Evolutionary conservation across 92 coral and sea anemone species (phyloP).

Genomic region (Parazoanthus atlanticus): DNA sequence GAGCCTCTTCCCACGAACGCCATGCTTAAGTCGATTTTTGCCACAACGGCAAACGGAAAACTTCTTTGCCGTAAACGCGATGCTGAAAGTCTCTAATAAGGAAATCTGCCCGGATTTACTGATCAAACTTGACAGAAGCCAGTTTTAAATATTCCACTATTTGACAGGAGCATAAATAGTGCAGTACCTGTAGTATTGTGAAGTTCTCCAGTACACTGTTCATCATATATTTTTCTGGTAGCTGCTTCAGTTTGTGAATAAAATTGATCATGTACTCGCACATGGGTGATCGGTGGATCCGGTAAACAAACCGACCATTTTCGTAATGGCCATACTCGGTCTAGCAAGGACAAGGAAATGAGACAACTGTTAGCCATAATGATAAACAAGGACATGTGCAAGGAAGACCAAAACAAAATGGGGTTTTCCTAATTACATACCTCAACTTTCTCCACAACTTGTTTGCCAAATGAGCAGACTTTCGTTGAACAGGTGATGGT

Average conservation of each 20-base stretch:
- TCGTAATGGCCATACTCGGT: constrained; percentile 97
- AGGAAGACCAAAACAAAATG: not conserved
- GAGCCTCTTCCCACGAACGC: no score
- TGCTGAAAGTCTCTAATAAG: no score
- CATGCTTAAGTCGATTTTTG: no score
- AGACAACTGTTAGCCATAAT: not conserved
- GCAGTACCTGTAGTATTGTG: constrained; percentile 88
- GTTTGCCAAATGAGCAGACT: constrained; percentile 99
- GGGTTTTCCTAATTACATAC: not conserved
- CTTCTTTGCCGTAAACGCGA: no score
- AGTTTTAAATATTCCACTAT: not conserved
- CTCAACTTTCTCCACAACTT: constrained; percentile 87
- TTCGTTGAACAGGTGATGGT: constrained; percentile 98
- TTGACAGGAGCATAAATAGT: not conserved
- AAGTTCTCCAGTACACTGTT: constrained; percentile 98
- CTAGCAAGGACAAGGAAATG: constrained; percentile 47
- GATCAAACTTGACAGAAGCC: not conserved
- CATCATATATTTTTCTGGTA: constrained; percentile 99
- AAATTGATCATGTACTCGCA: constrained; percentile 99
- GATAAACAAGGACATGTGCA: not conserved
- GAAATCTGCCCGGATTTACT: not conserved
- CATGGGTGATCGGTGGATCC: constrained; percentile 98
- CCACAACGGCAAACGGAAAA: no score
- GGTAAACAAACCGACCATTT: constrained; percentile 94
- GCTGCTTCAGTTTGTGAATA: constrained; percentile 95